Base-by-base conservation (phyloP, 2,113 vertebrate species). In the Lasiurus borealis region DNA sequence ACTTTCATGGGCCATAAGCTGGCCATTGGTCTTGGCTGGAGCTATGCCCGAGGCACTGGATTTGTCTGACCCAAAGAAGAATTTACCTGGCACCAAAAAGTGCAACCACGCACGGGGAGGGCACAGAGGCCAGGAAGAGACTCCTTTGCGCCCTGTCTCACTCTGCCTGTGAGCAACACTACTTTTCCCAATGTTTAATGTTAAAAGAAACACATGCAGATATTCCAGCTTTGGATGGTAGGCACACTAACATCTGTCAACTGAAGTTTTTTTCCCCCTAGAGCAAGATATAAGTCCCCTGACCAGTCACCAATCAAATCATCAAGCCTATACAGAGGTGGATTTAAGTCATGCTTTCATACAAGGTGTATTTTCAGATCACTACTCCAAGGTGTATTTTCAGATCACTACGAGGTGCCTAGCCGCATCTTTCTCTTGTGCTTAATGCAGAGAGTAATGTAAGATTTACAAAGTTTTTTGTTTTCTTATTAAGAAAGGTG, bases 331-430 rank as follows among this genome's bases (percentile, higher is more conserved):
- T n/a, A 82, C 66, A 84, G 18, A 77, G 36, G 19, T 57, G 23
- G 13, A 14, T 78, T 50, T n/a, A 93, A 85, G 31, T 40, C 64
- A 59, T 36, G 72, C 21, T 34, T 57, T 78, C 68, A 29, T 23
- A 71, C 66, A 78, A 46, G 34, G 31, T 88, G 62, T 40, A 40
- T 40, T 40, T 25, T 94, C 34, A 5, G 40, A 40, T 40, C 40
- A 8, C 68, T 90, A 68, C 57, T 68, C 54, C 71, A 87, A 54
- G 62, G 50, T 69, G 64, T 68, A 44, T 91, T 87, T 94, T 72
- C 86, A 83, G 18, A 31, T 66, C 54, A 84, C 36, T 40, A 27
- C 15, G 10, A 16, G 40, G 27, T 34, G 5, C 10, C 31, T 80
- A 52, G 52, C 59, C 31, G 18, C 36, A 46, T 83, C 46, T 52